These are phyloP conservation scores for Papilio protenor DNA, from an alignment of 2,888 invertebrate genomes.

Conservation along the genomic window DNA sequence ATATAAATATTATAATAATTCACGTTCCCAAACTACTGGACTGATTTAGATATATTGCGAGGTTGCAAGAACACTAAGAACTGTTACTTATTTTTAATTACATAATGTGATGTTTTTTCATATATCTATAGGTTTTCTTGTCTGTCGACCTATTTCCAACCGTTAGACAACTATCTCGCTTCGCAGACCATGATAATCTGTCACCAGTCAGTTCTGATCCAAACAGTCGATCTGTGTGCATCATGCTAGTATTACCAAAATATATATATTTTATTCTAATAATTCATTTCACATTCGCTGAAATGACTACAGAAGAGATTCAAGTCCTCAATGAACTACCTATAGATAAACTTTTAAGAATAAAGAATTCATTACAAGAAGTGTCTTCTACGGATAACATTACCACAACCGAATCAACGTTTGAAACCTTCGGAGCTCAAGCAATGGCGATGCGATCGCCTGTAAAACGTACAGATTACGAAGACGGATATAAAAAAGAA, in stretches of 20 bases:
- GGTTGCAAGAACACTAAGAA: background rate
- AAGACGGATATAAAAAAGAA: constrained; percentile 77
- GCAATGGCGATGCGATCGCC: constrained; percentile 73
- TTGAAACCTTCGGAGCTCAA: constrained; percentile 71
- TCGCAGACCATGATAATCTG: constrained; percentile 67
- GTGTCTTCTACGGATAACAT: constrained; percentile 61
- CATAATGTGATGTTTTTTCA: background rate
- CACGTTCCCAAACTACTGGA: no score
- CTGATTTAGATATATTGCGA: no score
- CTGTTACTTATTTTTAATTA: background rate
- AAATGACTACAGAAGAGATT: constrained; percentile 66
- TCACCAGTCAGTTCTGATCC: constrained; percentile 43
- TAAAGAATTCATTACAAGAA: constrained; percentile 80
- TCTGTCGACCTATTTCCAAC: constrained; percentile 48
- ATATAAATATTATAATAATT: background rate
- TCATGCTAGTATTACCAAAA: constrained; percentile 28
- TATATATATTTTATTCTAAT: constrained; percentile 2
- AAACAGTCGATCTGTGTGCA: constrained; percentile 15
- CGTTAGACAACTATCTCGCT: constrained; percentile 64
- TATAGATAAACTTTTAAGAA: constrained; percentile 87
- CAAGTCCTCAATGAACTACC: constrained; percentile 87
- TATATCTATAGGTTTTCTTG: background rate
- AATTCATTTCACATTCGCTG: constrained; percentile 48
- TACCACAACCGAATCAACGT: constrained; percentile 59
- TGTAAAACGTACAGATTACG: constrained; percentile 75